phyloP scores from a whole-genome alignment of 2,888 invertebrate genomes.

The Macaria notata region DNA sequence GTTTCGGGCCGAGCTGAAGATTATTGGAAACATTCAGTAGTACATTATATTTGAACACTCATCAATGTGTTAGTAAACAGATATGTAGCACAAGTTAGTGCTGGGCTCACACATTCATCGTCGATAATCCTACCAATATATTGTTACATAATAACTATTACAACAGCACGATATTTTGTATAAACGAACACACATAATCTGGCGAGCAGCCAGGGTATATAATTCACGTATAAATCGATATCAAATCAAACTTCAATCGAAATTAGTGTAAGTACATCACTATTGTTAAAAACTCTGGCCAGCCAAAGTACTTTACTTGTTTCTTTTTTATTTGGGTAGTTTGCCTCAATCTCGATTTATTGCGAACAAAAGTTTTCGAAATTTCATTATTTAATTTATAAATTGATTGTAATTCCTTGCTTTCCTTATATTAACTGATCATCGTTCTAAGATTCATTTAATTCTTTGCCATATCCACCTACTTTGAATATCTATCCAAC shows the following conservation, averaged over 20 bases:
- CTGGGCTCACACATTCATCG: conserved; percentile 6
- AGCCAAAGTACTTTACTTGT: background rate
- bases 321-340: background rate
- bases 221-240: conserved; percentile 10
- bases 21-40: too few species aligned
- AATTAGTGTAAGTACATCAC: conserved; percentile 13
- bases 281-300: conserved; percentile 11
- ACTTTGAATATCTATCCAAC: background rate
- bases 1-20: too few species aligned
- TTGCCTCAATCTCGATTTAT: conserved; percentile 8
- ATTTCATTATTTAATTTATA: conserved; percentile 8
- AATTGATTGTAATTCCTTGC: background rate
- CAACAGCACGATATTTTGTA: conserved; percentile 27
- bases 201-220: conserved; percentile 24
- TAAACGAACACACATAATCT: conserved; percentile 28
- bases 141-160: conserved; percentile 14
- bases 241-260: conserved; percentile 5
- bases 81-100: background rate
- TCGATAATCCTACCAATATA: conserved; percentile 12
- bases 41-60: too few species aligned
- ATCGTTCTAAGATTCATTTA: conserved; percentile 1
- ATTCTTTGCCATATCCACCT: conserved; percentile 3
- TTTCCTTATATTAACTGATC: conserved; percentile 2
- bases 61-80: too few species aligned
- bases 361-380: conserved; percentile 16